These are phyloP conservation scores for Tychaedon coryphoeus DNA, from an alignment of 2,113 vertebrate genomes.

Conservation along the genomic window DNA sequence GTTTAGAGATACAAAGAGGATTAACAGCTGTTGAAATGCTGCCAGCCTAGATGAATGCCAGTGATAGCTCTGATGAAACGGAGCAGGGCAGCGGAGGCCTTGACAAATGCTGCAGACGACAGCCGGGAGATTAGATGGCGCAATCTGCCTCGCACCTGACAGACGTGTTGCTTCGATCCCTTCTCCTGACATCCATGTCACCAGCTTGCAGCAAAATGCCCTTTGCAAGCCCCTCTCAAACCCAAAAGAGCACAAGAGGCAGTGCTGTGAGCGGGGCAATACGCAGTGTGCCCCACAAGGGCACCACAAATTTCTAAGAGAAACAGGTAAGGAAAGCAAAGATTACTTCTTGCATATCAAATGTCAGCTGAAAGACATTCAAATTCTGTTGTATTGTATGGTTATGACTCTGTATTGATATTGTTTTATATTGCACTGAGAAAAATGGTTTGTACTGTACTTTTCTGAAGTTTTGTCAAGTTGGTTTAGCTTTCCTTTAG, in stretches of 20 bases:
- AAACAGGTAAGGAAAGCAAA: background rate
- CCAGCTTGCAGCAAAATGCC: background rate
- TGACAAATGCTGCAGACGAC: background rate
- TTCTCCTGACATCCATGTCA: fast-evolving
- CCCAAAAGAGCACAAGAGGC: background rate
- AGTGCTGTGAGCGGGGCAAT: fast-evolving
- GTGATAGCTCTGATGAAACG: background rate
- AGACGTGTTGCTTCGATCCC: background rate
- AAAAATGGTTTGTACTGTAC: too few relatives aligned
- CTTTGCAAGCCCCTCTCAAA: background rate
- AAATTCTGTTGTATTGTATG: background rate
- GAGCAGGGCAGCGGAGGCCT: background rate
- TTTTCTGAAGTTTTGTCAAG: too few relatives aligned
- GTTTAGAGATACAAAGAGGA: conserved; percentile 52
- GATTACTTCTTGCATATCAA: background rate
- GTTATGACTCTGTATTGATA: too few relatives aligned
- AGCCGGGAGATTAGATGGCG: background rate
- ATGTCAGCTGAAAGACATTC: background rate
- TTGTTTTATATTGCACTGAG: too few relatives aligned
- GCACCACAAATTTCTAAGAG: background rate
- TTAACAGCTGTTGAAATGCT: conserved; percentile 58
- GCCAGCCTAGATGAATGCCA: conserved; percentile 34
- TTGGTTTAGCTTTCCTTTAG: too few relatives aligned
- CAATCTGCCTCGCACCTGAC: conserved; percentile 17
- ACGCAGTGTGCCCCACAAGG: fast-evolving